phyloP scores from a whole-genome alignment of 2,113 vertebrate genomes.

The Elephas maximus region DNA sequence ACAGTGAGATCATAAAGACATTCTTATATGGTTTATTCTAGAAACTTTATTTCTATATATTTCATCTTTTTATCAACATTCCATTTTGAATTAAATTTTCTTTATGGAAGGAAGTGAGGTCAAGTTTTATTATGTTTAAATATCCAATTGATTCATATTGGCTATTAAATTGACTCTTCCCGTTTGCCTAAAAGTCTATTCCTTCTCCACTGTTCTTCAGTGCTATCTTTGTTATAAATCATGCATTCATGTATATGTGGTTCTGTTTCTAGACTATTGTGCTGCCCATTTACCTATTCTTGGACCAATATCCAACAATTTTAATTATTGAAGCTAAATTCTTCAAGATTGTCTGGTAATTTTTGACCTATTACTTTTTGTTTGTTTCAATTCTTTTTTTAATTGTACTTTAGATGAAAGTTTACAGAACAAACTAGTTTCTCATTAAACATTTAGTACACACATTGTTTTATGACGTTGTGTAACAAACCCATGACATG shows the following conservation, averaged over 20 bases:
- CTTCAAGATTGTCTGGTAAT: neutral
- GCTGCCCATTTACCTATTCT: neutral
- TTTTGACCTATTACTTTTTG: neutral
- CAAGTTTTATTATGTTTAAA: neutral
- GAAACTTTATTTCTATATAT: neutral
- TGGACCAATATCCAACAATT: neutral
- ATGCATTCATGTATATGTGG: too few relatives aligned
- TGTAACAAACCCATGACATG: too few relatives aligned
- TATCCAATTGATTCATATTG: neutral
- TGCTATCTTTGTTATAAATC: neutral
- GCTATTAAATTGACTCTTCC: neutral
- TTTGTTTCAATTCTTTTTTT: too few relatives aligned
- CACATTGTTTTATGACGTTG: too few relatives aligned
- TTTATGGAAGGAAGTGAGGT: neutral
- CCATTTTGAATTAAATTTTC: neutral
- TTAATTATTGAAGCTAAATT: neutral
- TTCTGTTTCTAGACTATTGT: neutral
- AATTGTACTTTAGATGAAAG: too few relatives aligned
- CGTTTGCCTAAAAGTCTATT: neutral
- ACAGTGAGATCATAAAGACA: neutral
- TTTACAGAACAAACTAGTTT: too few relatives aligned
- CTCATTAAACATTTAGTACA: too few relatives aligned
- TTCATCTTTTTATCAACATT: neutral
- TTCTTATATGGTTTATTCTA: neutral
- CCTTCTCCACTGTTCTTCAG: neutral